Base-by-base conservation (phyloP, 2,113 vertebrate genomes). In the Chaetura pelagica region DNA sequence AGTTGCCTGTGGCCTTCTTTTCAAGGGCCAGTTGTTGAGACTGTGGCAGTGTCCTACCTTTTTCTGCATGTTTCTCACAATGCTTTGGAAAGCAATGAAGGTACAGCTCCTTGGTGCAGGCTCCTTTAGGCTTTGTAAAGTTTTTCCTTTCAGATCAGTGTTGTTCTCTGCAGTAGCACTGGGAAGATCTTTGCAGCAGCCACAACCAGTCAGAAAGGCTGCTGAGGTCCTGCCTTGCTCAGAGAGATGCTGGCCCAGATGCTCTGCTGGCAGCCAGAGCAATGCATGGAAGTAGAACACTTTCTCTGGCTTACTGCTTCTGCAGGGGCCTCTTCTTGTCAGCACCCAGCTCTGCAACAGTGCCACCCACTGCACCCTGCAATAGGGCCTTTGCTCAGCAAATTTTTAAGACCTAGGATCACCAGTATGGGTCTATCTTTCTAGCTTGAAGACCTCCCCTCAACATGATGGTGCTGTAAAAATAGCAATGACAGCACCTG, bases 271-370 rank as follows among this genome's bases (percentile, higher is more conserved):
- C 40, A 42, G 40, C 40, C 40, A 42, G 40, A 12, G 40, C 40
- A 42, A 14, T 14, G 14, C 40, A 42, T 42, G 40, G 9, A 12
- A 42, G 11, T 42, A 42, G 40, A 12, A 42, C 40, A 42, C 40
- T 14, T 42, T 42, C 40, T 42, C 40, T 42, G 40, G 40, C 40
- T 42, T 42, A 12, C 40, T 42, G 40, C 40, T 42, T 42, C 35
- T 21, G 46, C 46, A 48, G 46, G 19, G 46, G 10, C 19, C 19
- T 48, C 46, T 48, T 20, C 46, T 48, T 48, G 10, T 21, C 46
- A 48, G 62, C 82, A 77, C 86, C 75, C 79, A 84, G 78, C 58
- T 95, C 89, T 63, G 61, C 95, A 93, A 67, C 79, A 86, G 26
- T 87, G 93, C 80, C 95, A 84, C 81, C 91, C 91, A 82, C 79